Percentiles rank a stretch among this genome's conserved stretches.
Conservation (phyloP, 2,797 vertebrate species). For the Gallinago stenura region DNA sequence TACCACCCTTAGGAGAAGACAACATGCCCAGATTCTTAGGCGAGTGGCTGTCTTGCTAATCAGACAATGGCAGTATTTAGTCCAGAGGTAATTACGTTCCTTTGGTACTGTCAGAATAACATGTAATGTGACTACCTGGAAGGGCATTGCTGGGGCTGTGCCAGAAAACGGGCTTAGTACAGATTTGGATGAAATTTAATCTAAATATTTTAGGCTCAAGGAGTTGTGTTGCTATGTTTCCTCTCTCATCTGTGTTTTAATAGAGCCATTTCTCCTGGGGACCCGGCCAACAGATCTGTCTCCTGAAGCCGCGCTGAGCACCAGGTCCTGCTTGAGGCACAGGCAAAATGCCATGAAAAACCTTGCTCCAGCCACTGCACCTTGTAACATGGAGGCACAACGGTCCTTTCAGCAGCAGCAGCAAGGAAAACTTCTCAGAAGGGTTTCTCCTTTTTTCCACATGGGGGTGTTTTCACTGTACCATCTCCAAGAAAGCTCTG, state of each 20-base stretch:
- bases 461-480: not conserved
- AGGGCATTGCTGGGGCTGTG: not conserved
- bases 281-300: not conserved
- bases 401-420: not conserved
- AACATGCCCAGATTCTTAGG: not conserved
- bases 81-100: not conserved
- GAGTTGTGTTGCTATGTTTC: not conserved
- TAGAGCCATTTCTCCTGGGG: not conserved
- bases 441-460: not conserved
- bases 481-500: not conserved
- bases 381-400: not conserved
- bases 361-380: not conserved
- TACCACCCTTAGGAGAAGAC: not conserved
- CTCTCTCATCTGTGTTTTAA: not conserved
- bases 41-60: not conserved
- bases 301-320: not conserved
- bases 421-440: not conserved
- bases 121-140: not conserved
- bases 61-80: not conserved
- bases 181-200: not conserved
- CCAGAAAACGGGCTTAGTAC: not conserved
- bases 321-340: not conserved
- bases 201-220: not conserved
- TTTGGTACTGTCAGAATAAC: not conserved
- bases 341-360: fast-evolving